These are phyloP conservation scores for Phaedon cochleariae DNA, from an alignment of 2,888 invertebrate species.

Conservation along the genomic window DNA sequence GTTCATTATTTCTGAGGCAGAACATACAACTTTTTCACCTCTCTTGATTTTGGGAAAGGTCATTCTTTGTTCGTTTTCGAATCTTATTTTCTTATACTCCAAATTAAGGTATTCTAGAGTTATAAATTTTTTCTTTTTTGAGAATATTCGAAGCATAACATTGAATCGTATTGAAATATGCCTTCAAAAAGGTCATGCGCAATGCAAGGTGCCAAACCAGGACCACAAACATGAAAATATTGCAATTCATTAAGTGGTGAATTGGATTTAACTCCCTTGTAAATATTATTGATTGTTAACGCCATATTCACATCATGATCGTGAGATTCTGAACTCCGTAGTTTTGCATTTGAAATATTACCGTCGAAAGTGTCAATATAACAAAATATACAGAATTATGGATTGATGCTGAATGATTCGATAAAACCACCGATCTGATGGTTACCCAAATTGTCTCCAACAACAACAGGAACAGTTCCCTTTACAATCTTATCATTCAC, in stretches of 20 bases:
- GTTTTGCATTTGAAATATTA: no score
- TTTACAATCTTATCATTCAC: no score
- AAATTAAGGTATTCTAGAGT: conserved; percentile 25
- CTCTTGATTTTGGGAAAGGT: background rate
- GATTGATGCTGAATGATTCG: no score
- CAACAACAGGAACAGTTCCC: no score
- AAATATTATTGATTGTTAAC: background rate
- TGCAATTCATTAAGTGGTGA: conserved; percentile 40
- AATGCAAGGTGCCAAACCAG: conserved; percentile 40
- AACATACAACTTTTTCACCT: background rate
- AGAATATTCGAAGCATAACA: conserved; percentile 37
- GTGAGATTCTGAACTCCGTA: no score
- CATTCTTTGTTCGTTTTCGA: background rate
- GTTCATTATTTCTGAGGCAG: background rate
- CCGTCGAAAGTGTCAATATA: no score
- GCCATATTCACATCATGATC: conserved; percentile 7
- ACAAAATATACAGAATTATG: no score
- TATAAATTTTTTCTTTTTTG: conserved; percentile 23
- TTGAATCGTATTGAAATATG: conserved; percentile 23
- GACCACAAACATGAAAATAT: conserved; percentile 41
- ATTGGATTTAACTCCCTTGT: conserved; percentile 34
- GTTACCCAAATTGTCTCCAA: no score
- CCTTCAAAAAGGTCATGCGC: conserved; percentile 42
- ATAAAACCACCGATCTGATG: no score
- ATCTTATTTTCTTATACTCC: conserved; percentile 15